Conservation (phyloP, 2,797 vertebrate genomes). For the Parotocinclus haroldoi region DNA sequence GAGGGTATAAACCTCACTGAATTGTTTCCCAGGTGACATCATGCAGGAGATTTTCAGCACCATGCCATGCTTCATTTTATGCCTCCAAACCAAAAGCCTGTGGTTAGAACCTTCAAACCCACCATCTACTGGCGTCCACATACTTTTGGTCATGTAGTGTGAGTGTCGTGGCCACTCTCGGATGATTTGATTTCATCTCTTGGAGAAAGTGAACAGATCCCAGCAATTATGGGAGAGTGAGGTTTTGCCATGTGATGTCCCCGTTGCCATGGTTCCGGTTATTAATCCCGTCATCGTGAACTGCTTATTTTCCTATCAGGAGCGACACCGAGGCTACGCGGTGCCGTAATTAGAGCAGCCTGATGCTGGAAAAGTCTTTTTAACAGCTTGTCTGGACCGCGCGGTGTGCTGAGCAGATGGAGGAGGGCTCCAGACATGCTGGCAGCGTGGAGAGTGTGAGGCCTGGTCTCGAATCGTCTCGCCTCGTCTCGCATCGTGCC, state of each 20-base stretch:
- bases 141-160: too few relatives aligned
- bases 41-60: too few relatives aligned
- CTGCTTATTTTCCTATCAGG: constrained; percentile 51
- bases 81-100: too few relatives aligned
- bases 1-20: too few relatives aligned
- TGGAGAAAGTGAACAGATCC: too few relatives aligned
- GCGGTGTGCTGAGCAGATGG: constrained; percentile 71
- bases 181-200: too few relatives aligned
- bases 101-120: too few relatives aligned
- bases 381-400: constrained; percentile 50
- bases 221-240: background rate
- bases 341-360: constrained; percentile 63
- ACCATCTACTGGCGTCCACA: too few relatives aligned
- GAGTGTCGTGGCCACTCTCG: too few relatives aligned
- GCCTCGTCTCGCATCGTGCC: constrained; percentile 24
- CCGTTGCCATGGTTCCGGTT: constrained; percentile 24
- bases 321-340: constrained; percentile 53
- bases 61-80: too few relatives aligned
- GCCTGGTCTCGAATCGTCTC: constrained; percentile 25
- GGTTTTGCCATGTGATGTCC: constrained; percentile 3
- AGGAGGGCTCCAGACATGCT: constrained; percentile 66
- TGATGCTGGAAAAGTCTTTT: constrained; percentile 63
- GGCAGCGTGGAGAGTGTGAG: constrained; percentile 56
- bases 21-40: too few relatives aligned
- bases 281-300: constrained; percentile 64